phyloP scores from a whole-genome alignment of 2,797 vertebrate genomes.

The Synaphobranchus kaupii region DNA sequence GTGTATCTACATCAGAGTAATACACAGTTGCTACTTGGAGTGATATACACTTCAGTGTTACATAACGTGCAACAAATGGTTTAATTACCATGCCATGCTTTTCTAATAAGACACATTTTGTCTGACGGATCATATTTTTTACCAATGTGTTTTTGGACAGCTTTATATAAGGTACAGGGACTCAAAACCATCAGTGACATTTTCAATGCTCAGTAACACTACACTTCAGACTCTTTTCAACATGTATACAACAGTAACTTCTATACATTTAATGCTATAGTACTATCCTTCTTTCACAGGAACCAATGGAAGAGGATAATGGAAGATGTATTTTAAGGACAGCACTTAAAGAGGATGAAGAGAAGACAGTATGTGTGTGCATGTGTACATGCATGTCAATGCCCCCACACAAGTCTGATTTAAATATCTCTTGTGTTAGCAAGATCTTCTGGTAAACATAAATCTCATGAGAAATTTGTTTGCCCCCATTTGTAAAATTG shows the following conservation, averaged over 20 bases:
- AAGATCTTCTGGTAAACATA: not conserved
- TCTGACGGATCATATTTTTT: slow-evolving; percentile 4
- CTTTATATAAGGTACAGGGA: not conserved
- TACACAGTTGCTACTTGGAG: not conserved
- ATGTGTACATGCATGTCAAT: not conserved
- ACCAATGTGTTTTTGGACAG: not conserved
- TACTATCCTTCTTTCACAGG: slow-evolving; percentile 22
- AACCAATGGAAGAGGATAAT: not conserved
- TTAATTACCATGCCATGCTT: not conserved
- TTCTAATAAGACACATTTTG: not conserved
- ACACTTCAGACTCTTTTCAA: not conserved
- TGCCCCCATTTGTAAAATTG: not conserved
- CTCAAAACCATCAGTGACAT: not conserved
- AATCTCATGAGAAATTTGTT: not conserved
- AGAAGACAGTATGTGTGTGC: slow-evolving; percentile 16
- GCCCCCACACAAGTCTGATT: not conserved
- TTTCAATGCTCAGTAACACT: not conserved
- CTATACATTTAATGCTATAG: not conserved
- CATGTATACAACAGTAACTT: not conserved
- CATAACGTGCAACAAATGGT: not conserved
- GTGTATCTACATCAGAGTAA: not conserved
- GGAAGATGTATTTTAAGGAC: not conserved
- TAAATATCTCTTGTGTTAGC: not conserved
- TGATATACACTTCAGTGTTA: not conserved
- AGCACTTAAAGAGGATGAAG: slow-evolving; percentile 18